phyloP scores from a whole-genome alignment of 2,113 vertebrate species.

The Morphnarchus princeps region DNA sequence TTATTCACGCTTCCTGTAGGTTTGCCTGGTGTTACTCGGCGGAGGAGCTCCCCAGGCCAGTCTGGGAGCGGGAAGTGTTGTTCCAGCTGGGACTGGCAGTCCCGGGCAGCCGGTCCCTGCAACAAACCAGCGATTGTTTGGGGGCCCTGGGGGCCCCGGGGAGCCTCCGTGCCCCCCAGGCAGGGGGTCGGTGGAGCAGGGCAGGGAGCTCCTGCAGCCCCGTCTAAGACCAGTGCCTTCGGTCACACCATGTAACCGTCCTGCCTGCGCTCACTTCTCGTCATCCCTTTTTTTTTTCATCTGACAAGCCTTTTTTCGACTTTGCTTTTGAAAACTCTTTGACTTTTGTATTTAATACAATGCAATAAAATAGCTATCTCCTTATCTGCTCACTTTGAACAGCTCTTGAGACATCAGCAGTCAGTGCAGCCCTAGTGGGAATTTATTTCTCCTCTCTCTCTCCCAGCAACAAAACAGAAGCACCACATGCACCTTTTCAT shows the following conservation, averaged over 20 bases:
- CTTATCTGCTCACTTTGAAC: background rate
- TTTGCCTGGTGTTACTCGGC: background rate
- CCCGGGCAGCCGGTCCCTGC: background rate
- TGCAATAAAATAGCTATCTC: background rate
- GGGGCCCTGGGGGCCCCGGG: background rate
- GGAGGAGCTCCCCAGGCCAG: background rate
- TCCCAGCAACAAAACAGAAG: background rate
- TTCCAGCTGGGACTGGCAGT: background rate
- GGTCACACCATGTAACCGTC: background rate
- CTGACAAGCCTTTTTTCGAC: background rate
- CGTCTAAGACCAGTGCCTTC: rapidly evolving
- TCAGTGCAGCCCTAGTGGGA: background rate
- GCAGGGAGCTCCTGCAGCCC: background rate
- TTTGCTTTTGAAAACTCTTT: background rate
- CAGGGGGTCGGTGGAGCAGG: background rate
- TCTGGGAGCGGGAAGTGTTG: background rate
- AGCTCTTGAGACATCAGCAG: background rate
- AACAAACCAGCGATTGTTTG: slow-evolving; percentile 31
- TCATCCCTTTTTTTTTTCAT: background rate
- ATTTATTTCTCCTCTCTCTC: background rate
- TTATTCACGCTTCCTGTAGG: background rate
- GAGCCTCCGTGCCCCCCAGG: background rate
- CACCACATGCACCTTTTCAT: background rate
- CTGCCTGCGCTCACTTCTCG: background rate
- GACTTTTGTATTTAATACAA: background rate